Base-by-base conservation (phyloP, 2,888 invertebrate species). In the Agrochola macilenta region DNA sequence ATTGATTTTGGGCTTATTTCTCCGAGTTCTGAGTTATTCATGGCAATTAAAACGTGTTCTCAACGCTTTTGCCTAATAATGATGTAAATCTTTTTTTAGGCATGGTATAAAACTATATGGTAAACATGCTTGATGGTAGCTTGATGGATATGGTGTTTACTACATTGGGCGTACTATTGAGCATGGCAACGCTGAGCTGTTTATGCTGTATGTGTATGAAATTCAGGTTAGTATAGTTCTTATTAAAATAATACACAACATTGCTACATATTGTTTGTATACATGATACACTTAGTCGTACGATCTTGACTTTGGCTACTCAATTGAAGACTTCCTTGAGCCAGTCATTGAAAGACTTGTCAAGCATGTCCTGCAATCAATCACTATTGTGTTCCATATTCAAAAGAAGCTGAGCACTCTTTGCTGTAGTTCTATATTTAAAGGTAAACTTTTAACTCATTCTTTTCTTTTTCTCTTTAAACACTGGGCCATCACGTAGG, bases 191-290 rank as follows among this genome's bases (percentile, higher is more conserved):
- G 64, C 71, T 94, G 12, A 91, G 92, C 79, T 93, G 93, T 76
- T 77, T 94, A 20, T 95, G 94, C 87, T 95, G 95, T 78, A 69
- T 94, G 5, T 94, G 91, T 80, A 95, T 95, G 89, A 95, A 94
- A 75, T 86, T 92, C 60, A 95, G 95, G 95, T 95, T 83, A 90
- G 89, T 73, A 54, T 30, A 17, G 8, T 66, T 72, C 4, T 54
- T 11, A 20, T 57, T 26, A 26, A 49, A 30, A 58, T 75, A 26
- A 17, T 49, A 49, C 20, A 20, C 46, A 49, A 5, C 8, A 39
- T 39, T 69, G 69, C 9, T 57, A 11, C 17, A 35, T 9, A 57
- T 30, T n/a, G 17, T 52, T 68, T 17, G 23, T 57, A 17, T 54
- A 52, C 3, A 57, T 54, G 23, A 35, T 76, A 30, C 23, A 17